Conservation (phyloP, 2,888 invertebrate genomes). For the Tortricodes alternella region DNA sequence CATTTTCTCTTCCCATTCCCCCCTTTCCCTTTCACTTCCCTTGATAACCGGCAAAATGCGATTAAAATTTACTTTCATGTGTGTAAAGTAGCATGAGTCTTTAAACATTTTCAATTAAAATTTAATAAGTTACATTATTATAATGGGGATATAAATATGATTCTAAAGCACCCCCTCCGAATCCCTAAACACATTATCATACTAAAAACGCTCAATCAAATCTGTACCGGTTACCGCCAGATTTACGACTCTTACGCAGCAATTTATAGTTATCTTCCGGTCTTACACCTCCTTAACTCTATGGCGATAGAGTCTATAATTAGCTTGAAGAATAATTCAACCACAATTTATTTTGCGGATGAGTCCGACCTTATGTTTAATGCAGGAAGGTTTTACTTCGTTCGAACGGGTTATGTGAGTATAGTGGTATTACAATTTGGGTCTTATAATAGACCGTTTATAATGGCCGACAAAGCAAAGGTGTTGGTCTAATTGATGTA, state of each 20-base stretch:
- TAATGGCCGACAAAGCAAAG: constrained; percentile 68
- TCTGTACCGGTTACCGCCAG: constrained; percentile 8
- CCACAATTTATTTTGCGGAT: background rate
- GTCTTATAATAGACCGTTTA: constrained; percentile 55
- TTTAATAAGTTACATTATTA: too few relatives aligned
- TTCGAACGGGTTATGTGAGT: background rate
- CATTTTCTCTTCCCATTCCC: too few relatives aligned
- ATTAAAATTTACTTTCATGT: too few relatives aligned
- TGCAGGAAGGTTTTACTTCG: background rate
- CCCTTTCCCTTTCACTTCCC: too few relatives aligned
- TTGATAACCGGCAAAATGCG: too few relatives aligned
- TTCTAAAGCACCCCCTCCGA: background rate
- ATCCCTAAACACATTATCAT: constrained; percentile 6
- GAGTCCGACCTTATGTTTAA: background rate
- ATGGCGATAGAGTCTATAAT: constrained; percentile 4
- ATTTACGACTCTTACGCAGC: constrained; percentile 13
- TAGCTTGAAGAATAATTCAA: background rate
- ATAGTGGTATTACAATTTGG: constrained; percentile 12
- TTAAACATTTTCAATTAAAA: too few relatives aligned
- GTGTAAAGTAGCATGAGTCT: too few relatives aligned
- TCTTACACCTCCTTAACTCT: background rate
- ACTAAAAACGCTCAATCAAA: constrained; percentile 6
- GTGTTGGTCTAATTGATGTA: constrained; percentile 69
- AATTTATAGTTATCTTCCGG: constrained; percentile 12
- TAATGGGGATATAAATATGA: too few relatives aligned